Percentiles rank a stretch among this genome's conserved stretches.
These are phyloP conservation scores for Pseudanteris insignis DNA, from an alignment of 2,888 invertebrate genomes.

Conservation along the genomic window DNA sequence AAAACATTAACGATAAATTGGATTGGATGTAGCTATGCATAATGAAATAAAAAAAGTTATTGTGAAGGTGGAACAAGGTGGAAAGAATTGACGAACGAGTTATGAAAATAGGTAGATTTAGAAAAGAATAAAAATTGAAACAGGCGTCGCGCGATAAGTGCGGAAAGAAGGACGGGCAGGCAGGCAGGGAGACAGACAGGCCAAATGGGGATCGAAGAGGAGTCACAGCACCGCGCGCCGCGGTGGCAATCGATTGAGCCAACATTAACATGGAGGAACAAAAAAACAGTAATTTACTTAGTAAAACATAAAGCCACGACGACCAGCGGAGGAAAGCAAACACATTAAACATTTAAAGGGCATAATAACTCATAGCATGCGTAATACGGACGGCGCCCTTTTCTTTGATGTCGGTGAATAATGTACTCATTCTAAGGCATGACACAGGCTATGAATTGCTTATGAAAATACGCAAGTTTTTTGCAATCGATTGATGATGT, in stretches of 20 bases:
- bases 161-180: slow-evolving; percentile 32
- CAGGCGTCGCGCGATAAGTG: slow-evolving; percentile 10
- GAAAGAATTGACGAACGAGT: slow-evolving; percentile 34
- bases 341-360: slow-evolving; percentile 67
- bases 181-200: slow-evolving; percentile 25
- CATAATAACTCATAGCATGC: slow-evolving; percentile 66
- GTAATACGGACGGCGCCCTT: slow-evolving; percentile 64
- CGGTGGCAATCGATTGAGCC: slow-evolving; percentile 63
- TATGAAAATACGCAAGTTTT: slow-evolving; percentile 46
- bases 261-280: slow-evolving; percentile 60
- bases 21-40: not conserved
- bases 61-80: slow-evolving; percentile 20
- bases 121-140: slow-evolving; percentile 35
- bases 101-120: slow-evolving; percentile 29
- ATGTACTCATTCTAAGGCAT: slow-evolving; percentile 62
- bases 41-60: slow-evolving; percentile 12
- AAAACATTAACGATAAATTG: not conserved
- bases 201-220: slow-evolving; percentile 39
- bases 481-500: slow-evolving; percentile 45
- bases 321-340: slow-evolving; percentile 66
- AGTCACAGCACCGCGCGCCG: slow-evolving; percentile 46
- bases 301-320: slow-evolving; percentile 66
- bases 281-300: slow-evolving; percentile 66
- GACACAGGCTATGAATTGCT: slow-evolving; percentile 53
- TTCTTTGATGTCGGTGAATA: slow-evolving; percentile 64